Base-by-base conservation (phyloP, 2,797 vertebrate genomes). In the Characodon lateralis region DNA sequence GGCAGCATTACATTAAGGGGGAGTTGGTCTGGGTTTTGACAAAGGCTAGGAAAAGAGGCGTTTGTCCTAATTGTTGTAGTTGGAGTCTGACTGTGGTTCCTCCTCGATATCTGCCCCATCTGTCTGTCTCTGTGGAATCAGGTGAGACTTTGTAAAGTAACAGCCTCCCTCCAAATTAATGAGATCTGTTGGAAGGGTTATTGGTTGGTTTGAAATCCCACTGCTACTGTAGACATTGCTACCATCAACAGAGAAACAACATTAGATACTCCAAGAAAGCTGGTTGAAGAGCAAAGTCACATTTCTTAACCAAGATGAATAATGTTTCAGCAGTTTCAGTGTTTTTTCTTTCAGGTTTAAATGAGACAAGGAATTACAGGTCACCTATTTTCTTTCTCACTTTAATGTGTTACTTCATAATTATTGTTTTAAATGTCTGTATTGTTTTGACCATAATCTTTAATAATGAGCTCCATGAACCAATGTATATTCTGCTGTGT, bases 401-500 rank as follows among this genome's bases (percentile, higher is more conserved):
- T 50, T 53, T 78, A 0, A 0, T 65, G 5, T 72, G 69, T 41
- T 78, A 78, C 24, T 13, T 46, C 35, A 3, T 78, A 2, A 78
- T 78, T 39, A 39, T 72, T 12, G 24, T 78, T 26, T 46, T 20
- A 18, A 78, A 78, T 41, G 43, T 51, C n/a, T 78, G 22, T 72
- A 31, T 78, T 1, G 16, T 78, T 41, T 1, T 72, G 56, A 72
- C 10, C 2, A 72, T 72, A n/a, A 72, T 78, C 28, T 28, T 56
- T 24, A 72, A 93, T 50, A 79, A 70, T 31, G 77, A 56, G 26
- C 81, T 90, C 13, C 86, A 92, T 70, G 88, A 91, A 35, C 79
- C 89, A 4, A 90, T 92, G 86, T 91, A 90, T 63, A 86, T 92
- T 81, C n/a, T 91, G 0, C 4, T 89, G 48, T 89, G 89, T 41